These are phyloP conservation scores for Sinocyclocheilus rhinocerous DNA, from an alignment of 2,113 vertebrate genomes.

Conservation along the genomic window DNA sequence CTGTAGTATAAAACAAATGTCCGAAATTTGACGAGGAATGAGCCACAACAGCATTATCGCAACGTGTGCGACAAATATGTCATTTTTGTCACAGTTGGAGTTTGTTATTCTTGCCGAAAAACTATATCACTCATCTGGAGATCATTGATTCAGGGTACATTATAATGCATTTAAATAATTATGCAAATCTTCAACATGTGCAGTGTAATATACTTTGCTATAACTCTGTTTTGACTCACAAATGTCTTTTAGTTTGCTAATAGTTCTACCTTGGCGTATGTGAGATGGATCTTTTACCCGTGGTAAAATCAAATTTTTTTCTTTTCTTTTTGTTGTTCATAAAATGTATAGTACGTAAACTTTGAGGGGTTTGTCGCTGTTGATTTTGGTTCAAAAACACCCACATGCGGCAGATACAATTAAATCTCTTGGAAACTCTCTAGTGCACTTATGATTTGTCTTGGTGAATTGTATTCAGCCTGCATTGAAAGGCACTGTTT, in stretches of 20 bases:
- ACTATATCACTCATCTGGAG: constrained; percentile 36
- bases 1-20: constrained; percentile 41
- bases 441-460: constrained; percentile 64
- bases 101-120: constrained; percentile 33
- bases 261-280: background rate
- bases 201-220: constrained; percentile 43
- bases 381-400: constrained; percentile 50
- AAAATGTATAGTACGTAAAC: constrained; percentile 32
- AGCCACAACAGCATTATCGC: constrained; percentile 6
- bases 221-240: constrained; percentile 53
- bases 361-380: constrained; percentile 1
- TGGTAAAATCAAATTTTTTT: constrained; percentile 10
- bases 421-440: background rate
- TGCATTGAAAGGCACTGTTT: constrained; percentile 65
- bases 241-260: constrained; percentile 44
- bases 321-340: background rate
- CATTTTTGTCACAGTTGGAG: constrained; percentile 29
- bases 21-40: constrained; percentile 26
- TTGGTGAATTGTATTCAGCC: constrained; percentile 65
- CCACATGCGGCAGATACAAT: background rate
- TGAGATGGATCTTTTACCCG: background rate
- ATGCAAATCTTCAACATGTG: constrained; percentile 51
- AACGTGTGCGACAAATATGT: background rate
- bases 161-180: constrained; percentile 51
- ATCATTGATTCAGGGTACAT: constrained; percentile 59